These are phyloP conservation scores for Popillia japonica DNA, from an alignment of 1,140 invertebrate species.

Conservation along the genomic window DNA sequence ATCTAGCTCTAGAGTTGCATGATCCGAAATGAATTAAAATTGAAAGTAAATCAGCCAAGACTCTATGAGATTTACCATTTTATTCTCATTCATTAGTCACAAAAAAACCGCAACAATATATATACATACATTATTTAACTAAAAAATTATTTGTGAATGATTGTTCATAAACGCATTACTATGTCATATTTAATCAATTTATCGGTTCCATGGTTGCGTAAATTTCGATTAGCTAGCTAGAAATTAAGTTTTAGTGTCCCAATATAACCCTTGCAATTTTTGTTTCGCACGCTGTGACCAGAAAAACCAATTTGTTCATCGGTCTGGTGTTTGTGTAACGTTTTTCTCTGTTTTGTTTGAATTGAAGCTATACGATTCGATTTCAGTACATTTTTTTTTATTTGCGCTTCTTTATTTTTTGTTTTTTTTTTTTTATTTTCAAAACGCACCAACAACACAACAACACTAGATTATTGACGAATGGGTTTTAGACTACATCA, in stretches of 20 bases:
- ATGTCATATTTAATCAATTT: constrained; percentile 1
- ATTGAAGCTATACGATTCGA: not conserved
- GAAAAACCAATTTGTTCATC: constrained; percentile 32
- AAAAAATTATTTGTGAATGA: no score
- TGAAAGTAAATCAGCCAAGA: no score
- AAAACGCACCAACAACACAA: no score
- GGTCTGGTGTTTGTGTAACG: constrained; percentile 10
- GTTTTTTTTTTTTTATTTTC: not conserved
- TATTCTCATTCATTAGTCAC: no score
- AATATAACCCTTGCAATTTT: constrained; percentile 7
- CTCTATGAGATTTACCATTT: no score
- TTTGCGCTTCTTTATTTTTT: not conserved
- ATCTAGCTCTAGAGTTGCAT: no score
- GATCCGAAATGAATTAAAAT: no score
- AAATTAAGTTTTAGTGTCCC: constrained; percentile 8
- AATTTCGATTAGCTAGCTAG: constrained; percentile 5
- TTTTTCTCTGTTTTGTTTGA: constrained; percentile 5
- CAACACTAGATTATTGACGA: no score
- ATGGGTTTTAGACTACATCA: no score
- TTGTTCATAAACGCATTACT: no score
- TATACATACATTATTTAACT: no score
- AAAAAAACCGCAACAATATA: no score
- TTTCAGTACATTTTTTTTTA: not conserved
- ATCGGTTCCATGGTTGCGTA: not conserved
- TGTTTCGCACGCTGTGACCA: not conserved